Evolutionary conservation across 2,797 vertebrate genomes (phyloP).

Genomic region (Microcaecilia unicolor): DNA sequence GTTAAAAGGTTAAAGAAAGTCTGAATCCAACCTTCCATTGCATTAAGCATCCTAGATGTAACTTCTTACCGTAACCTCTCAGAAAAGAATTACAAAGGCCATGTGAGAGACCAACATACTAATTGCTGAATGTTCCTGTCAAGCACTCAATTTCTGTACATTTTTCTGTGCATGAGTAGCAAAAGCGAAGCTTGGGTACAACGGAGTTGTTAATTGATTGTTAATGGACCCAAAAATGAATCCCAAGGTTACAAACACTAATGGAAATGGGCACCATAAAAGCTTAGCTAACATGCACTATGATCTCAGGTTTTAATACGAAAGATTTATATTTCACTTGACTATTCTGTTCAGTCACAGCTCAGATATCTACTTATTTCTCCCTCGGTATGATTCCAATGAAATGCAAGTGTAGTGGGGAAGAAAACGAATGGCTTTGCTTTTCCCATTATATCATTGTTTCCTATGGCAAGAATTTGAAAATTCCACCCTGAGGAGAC

Average conservation of each 20-base stretch:
- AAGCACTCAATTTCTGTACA: too few relatives aligned
- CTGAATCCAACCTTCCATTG: too few relatives aligned
- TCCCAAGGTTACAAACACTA: constrained; percentile 12
- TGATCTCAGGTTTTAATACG: constrained; percentile 24
- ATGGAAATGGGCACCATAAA: too few relatives aligned
- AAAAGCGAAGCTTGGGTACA: neutral
- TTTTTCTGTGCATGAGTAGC: too few relatives aligned
- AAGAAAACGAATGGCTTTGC: constrained; percentile 22
- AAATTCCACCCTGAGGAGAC: constrained; percentile 26
- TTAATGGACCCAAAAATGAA: constrained; percentile 12
- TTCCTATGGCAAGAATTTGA: constrained; percentile 33
- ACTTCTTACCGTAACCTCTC: too few relatives aligned
- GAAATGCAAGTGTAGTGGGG: constrained; percentile 22
- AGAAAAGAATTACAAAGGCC: too few relatives aligned
- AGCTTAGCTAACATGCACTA: constrained; percentile 9
- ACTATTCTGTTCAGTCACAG: constrained; percentile 6
- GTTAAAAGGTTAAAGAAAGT: too few relatives aligned
- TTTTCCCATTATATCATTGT: constrained; percentile 31
- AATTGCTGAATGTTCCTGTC: too few relatives aligned
- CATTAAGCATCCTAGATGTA: too few relatives aligned
- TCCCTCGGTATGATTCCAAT: constrained; percentile 14
- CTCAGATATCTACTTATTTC: constrained; percentile 2
- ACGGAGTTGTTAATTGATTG: constrained; percentile 13
- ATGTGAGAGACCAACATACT: too few relatives aligned
- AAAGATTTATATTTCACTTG: constrained; percentile 25